phyloP scores from a whole-genome alignment of 2,888 invertebrate species.

The Dascillus cervinus region DNA sequence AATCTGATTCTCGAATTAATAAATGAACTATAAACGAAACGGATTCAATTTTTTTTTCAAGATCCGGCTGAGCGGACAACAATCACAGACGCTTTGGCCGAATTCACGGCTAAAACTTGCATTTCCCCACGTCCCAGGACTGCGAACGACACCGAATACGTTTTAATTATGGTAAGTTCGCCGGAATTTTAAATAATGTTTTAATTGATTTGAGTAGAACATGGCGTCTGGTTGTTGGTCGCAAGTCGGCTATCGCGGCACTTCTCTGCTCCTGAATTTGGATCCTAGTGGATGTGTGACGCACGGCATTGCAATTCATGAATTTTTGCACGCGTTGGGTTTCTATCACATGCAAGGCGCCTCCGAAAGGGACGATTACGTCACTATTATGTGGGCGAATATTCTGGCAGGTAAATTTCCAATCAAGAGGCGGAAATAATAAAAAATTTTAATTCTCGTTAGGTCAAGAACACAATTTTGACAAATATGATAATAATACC shows the following conservation, averaged over 20 bases:
- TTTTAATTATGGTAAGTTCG: constrained; percentile 8
- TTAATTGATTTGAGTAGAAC: too few species aligned
- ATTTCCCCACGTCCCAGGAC: constrained; percentile 3
- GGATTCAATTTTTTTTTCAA: too few species aligned
- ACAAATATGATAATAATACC: constrained; percentile 55
- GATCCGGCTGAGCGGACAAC: constrained; percentile 2
- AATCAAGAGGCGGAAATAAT: too few species aligned
- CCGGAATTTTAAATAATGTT: too few species aligned
- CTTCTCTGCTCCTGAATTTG: constrained; percentile 8
- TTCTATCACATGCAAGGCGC: constrained; percentile 80
- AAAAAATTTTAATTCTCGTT: neutral
- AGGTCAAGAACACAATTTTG: constrained; percentile 50
- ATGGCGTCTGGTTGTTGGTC: constrained; percentile 15
- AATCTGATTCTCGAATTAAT: too few species aligned
- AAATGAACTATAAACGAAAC: too few species aligned
- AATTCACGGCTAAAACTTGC: constrained; percentile 5
- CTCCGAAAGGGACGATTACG: constrained; percentile 66
- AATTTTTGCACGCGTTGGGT: constrained; percentile 71
- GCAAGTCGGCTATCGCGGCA: constrained; percentile 11
- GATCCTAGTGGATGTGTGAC: constrained; percentile 40
- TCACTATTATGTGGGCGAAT: constrained; percentile 67
- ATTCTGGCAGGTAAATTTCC: constrained; percentile 48
- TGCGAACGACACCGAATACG: constrained; percentile 5
- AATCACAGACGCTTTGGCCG: constrained; percentile 1
- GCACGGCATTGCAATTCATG: constrained; percentile 64